Evolutionary conservation across 2,113 vertebrate genomes (phyloP).

Genomic region (Taurulus bubalis): DNA sequence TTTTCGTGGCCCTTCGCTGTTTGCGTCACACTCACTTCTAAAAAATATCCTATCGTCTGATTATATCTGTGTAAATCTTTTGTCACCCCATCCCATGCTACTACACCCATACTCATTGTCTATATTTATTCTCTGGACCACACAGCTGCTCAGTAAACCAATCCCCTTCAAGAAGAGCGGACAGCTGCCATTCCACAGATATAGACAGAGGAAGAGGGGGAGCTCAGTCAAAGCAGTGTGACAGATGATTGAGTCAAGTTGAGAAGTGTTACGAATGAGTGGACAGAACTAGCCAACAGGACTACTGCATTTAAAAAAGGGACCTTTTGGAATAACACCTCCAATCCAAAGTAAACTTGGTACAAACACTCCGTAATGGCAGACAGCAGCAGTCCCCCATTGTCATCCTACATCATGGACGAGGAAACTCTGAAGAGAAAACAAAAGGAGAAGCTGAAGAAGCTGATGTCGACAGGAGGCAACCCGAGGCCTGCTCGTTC

Average conservation of each 20-base stretch:
- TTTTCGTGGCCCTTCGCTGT: background rate
- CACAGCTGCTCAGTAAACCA: slow-evolving; percentile 73
- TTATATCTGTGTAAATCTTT: slow-evolving; percentile 16
- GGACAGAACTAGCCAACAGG: background rate
- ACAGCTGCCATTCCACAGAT: slow-evolving; percentile 49
- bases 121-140: slow-evolving; percentile 79
- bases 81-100: slow-evolving; percentile 17
- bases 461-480: slow-evolving; percentile 84
- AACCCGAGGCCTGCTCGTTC: slow-evolving; percentile 90
- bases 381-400: slow-evolving; percentile 66
- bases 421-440: slow-evolving; percentile 84
- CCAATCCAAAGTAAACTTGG: background rate
- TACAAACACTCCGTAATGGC: slow-evolving; percentile 78
- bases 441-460: slow-evolving; percentile 91
- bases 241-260: slow-evolving; percentile 4
- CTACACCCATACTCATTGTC: slow-evolving; percentile 68
- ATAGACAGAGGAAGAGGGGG: slow-evolving; percentile 16
- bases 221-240: slow-evolving; percentile 13
- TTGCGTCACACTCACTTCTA: background rate
- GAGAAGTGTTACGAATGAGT: background rate
- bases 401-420: slow-evolving; percentile 83
- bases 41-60: background rate
- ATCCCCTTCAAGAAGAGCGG: slow-evolving; percentile 37
- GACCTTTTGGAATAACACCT: background rate
- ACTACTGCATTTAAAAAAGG: background rate